These are phyloP conservation scores for Drosophila santomea DNA, from an alignment of 1,140 invertebrate genomes.

Conservation along the genomic window DNA sequence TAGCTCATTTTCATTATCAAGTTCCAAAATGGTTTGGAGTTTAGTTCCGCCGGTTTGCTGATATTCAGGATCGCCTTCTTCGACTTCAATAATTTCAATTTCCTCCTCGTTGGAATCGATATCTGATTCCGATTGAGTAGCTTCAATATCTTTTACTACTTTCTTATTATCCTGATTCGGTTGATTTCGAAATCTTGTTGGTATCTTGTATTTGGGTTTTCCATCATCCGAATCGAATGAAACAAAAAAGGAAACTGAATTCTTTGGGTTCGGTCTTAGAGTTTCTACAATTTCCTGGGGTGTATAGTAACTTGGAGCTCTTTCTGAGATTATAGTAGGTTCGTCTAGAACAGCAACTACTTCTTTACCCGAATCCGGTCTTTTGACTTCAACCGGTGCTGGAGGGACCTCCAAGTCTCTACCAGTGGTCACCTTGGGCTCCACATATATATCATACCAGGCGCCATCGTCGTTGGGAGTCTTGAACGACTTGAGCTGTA, in stretches of 20 bases:
- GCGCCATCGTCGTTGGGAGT: constrained; percentile 36
- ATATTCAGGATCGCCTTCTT: constrained; percentile 33
- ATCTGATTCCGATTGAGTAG: not conserved
- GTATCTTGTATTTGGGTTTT: constrained; percentile 52
- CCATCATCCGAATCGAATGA: constrained; percentile 61
- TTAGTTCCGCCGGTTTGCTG: constrained; percentile 37
- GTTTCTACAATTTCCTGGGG: constrained; percentile 13
- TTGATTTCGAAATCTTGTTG: constrained; percentile 45
- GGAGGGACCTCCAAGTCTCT: not conserved
- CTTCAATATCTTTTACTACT: not conserved
- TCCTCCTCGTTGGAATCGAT: constrained; percentile 25
- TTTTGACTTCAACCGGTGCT: not conserved
- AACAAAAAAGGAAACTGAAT: constrained; percentile 58
- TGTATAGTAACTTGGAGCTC: constrained; percentile 47
- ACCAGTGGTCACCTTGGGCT: constrained; percentile 1
- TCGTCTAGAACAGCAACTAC: not conserved
- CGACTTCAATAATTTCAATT: constrained; percentile 27
- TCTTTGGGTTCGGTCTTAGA: constrained; percentile 29
- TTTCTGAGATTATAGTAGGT: constrained; percentile 9
- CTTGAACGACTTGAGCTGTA: constrained; percentile 70
- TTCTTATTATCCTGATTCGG: not conserved
- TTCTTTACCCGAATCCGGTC: not conserved
- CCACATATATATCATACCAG: constrained; percentile 56
- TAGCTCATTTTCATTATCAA: constrained; percentile 56
- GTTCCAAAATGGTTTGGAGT: constrained; percentile 65